Evolutionary conservation across 2,888 invertebrate species (phyloP).

Genomic region (Autographa pulchrina): DNA sequence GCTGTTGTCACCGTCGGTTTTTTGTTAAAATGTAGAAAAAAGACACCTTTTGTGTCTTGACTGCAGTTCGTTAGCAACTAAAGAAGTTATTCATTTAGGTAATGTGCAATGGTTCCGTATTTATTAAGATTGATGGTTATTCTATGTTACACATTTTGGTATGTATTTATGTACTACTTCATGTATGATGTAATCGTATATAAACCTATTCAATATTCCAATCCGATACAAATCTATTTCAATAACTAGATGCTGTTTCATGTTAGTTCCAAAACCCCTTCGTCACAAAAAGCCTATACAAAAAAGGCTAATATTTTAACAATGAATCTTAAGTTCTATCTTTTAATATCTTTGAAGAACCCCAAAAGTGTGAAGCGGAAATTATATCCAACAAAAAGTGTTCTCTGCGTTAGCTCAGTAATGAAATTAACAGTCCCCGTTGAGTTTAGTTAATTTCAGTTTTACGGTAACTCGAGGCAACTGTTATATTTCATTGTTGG

Average conservation of each 20-base stretch:
- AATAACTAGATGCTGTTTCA: no score
- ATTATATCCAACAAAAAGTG: slow-evolving; percentile 56
- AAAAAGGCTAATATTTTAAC: background rate
- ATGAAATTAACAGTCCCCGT: slow-evolving; percentile 64
- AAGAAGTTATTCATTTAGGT: background rate
- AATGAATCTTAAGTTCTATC: background rate
- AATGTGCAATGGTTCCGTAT: background rate
- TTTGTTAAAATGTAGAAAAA: background rate
- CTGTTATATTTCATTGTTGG: slow-evolving; percentile 60
- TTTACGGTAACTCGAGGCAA: slow-evolving; percentile 55
- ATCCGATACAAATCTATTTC: no score
- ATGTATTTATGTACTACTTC: no score
- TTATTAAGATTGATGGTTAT: background rate
- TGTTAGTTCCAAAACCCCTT: no score
- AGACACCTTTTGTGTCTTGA: background rate
- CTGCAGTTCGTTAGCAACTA: background rate
- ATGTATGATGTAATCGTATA: no score
- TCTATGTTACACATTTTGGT: no score
- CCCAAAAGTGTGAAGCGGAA: slow-evolving; percentile 45
- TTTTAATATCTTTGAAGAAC: slow-evolving; percentile 33
- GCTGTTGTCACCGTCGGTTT: background rate
- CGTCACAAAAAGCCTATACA: no score
- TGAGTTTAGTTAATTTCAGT: slow-evolving; percentile 65
- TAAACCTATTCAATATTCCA: no score
- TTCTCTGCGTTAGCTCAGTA: slow-evolving; percentile 46